These are phyloP conservation scores for Muntiacus muntjak DNA, from an alignment of 2,113 vertebrate genomes.

Conservation along the genomic window DNA sequence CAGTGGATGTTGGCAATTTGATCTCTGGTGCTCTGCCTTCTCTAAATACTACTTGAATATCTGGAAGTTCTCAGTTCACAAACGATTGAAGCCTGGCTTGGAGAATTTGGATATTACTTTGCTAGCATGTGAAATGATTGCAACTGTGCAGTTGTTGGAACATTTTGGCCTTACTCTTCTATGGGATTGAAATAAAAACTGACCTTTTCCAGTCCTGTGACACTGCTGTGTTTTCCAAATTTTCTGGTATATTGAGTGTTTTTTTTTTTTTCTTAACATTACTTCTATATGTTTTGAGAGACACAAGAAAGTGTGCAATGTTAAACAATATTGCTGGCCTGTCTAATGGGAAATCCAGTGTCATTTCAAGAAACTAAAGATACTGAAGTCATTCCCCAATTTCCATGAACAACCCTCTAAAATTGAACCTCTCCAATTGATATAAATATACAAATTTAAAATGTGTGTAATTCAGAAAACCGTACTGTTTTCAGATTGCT, in stretches of 20 bases:
- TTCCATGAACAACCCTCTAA: conserved; percentile 61
- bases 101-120: neutral
- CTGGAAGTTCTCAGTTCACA: neutral
- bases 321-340: neutral
- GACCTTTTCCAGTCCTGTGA: neutral
- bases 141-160: neutral
- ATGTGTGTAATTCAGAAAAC: conserved; percentile 70
- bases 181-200: neutral
- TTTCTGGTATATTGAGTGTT: neutral
- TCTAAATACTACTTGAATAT: neutral
- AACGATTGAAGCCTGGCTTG: neutral
- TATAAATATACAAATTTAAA: conserved; percentile 78
- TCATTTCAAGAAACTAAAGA: conserved; percentile 51
- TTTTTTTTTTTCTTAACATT: neutral
- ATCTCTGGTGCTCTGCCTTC: neutral
- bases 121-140: neutral
- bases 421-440: conserved; percentile 67
- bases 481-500: conserved; percentile 76
- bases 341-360: conserved; percentile 43
- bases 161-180: neutral
- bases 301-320: neutral
- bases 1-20: neutral
- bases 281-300: conserved; percentile 36
- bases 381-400: conserved; percentile 65
- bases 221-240: neutral